Base-by-base conservation (phyloP, 1,140 invertebrate species). In the Megathymus violae region DNA sequence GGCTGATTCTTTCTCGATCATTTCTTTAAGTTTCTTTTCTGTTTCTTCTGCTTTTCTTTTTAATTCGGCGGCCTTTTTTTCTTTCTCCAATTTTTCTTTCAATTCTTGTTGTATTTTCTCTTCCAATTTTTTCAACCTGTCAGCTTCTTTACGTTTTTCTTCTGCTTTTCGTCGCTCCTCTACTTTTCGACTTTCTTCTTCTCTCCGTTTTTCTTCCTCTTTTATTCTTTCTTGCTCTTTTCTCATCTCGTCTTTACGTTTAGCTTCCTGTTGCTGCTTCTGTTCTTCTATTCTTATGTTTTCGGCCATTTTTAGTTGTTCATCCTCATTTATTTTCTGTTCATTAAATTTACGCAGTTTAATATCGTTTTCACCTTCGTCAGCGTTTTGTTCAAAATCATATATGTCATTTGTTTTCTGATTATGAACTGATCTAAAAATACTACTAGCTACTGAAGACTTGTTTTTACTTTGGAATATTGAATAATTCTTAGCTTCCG, bases 401-500 rank as follows among this genome's bases (percentile, higher is more conserved):
- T 86, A 89, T 44, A 88, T 61, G 48, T 73, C 65, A 34, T 67
- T 64, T 10, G 66, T 71, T 52, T 70, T 59, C 9, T 54, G 16
- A 9, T 47, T 19, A 22, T 62, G 73, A 27, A 76, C 73, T 14
- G 86, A 85, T 63, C 71, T 76, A 62, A 88, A 79, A 63, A 88
- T 82, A 62, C 74, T 85, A 60, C 79, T 76, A 34, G 84, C 76
- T 11, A 82, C 79, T 14, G 79, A 68, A 52, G 72, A 67, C 38
- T 85, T 86, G 73, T 87, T 87, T 76, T 89, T 88, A 11, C 62
- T 78, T 71, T 82, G 77, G 63, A 90, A 88, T 69, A 87, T 82
- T 7, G 78, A 74, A 61, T 80, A 85, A 40, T 16, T 43, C 46
- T 80, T 75, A 19, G 34, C 36, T 51, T 80, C 66, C 16, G 61